Evolutionary conservation across 2,113 vertebrate genomes (phyloP).

Genomic region (Catharus fuscescens): DNA sequence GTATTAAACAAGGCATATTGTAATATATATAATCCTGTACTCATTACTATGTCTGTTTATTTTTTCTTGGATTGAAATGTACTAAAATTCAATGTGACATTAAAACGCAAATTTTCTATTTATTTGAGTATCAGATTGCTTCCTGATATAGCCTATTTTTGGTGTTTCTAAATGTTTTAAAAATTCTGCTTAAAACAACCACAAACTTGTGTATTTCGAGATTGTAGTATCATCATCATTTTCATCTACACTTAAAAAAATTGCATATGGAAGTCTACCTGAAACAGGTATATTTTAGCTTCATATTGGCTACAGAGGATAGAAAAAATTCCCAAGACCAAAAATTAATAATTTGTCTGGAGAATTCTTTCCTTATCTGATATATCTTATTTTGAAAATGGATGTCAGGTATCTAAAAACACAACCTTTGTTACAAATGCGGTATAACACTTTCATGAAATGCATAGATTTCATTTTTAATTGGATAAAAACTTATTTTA

Average conservation of each 20-base stretch:
- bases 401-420: not conserved
- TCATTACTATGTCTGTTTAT: slow-evolving; percentile 89
- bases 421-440: not conserved
- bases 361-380: slow-evolving; percentile 43
- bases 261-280: slow-evolving; percentile 21
- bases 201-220: slow-evolving; percentile 31
- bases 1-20: slow-evolving; percentile 93
- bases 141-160: slow-evolving; percentile 43
- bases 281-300: slow-evolving; percentile 32
- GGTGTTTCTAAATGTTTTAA: slow-evolving; percentile 43
- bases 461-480: slow-evolving; percentile 12
- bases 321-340: slow-evolving; percentile 38
- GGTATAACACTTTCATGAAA: not conserved
- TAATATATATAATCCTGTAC: slow-evolving; percentile 93
- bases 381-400: slow-evolving; percentile 28
- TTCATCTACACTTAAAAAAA: slow-evolving; percentile 50
- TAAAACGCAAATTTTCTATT: slow-evolving; percentile 94
- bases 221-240: slow-evolving; percentile 13
- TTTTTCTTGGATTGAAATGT: slow-evolving; percentile 89
- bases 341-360: slow-evolving; percentile 3
- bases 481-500: not conserved
- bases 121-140: slow-evolving; percentile 75
- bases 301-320: slow-evolving; percentile 28
- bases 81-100: slow-evolving; percentile 91
- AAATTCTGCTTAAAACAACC: slow-evolving; percentile 16